Evolutionary conservation across 1,140 invertebrate species (phyloP).

Genomic region (Lepidotrigona ventralis): DNA sequence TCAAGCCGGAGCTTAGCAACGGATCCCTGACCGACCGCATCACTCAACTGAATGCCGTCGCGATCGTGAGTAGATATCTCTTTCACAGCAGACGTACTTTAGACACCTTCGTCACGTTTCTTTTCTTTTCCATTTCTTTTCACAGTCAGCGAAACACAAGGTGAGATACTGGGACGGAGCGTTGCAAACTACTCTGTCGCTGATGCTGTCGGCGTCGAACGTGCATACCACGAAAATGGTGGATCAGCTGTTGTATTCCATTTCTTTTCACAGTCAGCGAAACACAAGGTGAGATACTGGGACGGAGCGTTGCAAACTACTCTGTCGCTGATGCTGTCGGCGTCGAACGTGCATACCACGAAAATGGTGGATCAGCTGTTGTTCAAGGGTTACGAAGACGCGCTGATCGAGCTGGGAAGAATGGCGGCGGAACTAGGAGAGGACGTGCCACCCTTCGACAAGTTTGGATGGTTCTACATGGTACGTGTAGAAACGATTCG

Average conservation of each 20-base stretch:
- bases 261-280: slow-evolving; percentile 86
- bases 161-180: slow-evolving; percentile 81
- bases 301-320: slow-evolving; percentile 80
- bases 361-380: slow-evolving; percentile 87
- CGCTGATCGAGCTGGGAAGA: slow-evolving; percentile 84
- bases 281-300: slow-evolving; percentile 82
- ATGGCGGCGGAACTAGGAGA: slow-evolving; percentile 78
- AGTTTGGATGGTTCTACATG: slow-evolving; percentile 90
- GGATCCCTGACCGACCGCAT: slow-evolving; percentile 88
- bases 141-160: slow-evolving; percentile 86
- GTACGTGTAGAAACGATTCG: slow-evolving; percentile 78
- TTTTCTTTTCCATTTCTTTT: slow-evolving; percentile 38
- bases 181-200: slow-evolving; percentile 82
- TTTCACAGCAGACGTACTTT: not conserved
- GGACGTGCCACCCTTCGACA: slow-evolving; percentile 84
- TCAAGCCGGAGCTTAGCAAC: slow-evolving; percentile 86
- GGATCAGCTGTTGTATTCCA: slow-evolving; percentile 87
- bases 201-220: slow-evolving; percentile 76
- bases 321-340: slow-evolving; percentile 80
- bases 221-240: slow-evolving; percentile 83
- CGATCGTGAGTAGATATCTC: slow-evolving; percentile 83
- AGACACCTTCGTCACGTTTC: not conserved
- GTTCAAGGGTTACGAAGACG: slow-evolving; percentile 89
- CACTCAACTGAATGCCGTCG: slow-evolving; percentile 90
- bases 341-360: slow-evolving; percentile 77